Conservation (phyloP, 2,888 invertebrate species). For the Deroplatys truncata region DNA sequence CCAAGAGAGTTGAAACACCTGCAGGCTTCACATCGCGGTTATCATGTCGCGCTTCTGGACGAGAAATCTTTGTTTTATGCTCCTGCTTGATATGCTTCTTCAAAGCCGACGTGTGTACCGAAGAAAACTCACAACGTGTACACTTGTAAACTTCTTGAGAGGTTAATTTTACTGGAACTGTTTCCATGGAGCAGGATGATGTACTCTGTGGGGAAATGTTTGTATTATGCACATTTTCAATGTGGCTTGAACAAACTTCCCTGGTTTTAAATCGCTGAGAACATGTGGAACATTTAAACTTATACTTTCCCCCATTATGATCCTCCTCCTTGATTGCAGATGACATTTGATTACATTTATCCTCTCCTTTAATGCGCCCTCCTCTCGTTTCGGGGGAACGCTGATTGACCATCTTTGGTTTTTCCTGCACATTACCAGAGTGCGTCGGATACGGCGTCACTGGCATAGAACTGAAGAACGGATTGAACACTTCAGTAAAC, state of each 20-base stretch:
- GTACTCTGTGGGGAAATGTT: slow-evolving; percentile 3
- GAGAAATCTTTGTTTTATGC: slow-evolving; percentile 40
- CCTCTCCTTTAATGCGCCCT: background rate
- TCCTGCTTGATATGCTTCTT: slow-evolving; percentile 49
- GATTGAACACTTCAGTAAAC: slow-evolving; percentile 39
- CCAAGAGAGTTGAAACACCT: slow-evolving; percentile 19
- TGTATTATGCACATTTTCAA: slow-evolving; percentile 37
- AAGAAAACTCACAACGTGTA: slow-evolving; percentile 39
- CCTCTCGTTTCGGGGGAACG: slow-evolving; percentile 3
- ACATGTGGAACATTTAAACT: slow-evolving; percentile 40
- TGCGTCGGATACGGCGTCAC: background rate
- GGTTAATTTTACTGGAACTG: slow-evolving; percentile 19
- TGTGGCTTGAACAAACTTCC: slow-evolving; percentile 40
- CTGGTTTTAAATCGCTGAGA: slow-evolving; percentile 38
- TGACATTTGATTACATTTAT: background rate
- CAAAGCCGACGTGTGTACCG: slow-evolving; percentile 38
- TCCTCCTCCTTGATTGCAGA: slow-evolving; percentile 19
- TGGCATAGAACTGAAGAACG: slow-evolving; percentile 7
- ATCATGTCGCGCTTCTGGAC: slow-evolving; percentile 10
- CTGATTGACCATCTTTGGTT: background rate
- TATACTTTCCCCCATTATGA: slow-evolving; percentile 23
- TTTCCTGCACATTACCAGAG: background rate
- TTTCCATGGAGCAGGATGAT: slow-evolving; percentile 21
- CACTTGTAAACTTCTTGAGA: slow-evolving; percentile 38
- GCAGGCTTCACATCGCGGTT: background rate